Conservation (phyloP, 2,888 invertebrate genomes). For the Eupithecia vulgata region DNA sequence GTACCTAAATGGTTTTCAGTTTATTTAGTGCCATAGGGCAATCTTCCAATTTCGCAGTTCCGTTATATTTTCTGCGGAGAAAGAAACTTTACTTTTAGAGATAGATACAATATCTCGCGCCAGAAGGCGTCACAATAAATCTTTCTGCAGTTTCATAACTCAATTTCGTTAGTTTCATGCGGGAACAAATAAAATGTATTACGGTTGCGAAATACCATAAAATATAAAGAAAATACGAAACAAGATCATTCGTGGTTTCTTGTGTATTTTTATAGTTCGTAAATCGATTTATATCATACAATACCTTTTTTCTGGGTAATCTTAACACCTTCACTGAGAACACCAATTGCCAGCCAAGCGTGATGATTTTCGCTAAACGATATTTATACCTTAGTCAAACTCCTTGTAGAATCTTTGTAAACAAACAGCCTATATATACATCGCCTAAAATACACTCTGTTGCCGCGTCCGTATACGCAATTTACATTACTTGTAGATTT, state of each 20-base stretch:
- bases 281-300: neutral
- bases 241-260: conserved; percentile 1
- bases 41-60: neutral
- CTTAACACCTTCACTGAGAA: no score
- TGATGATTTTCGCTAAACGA: no score
- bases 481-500: no score
- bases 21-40: neutral
- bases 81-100: conserved; percentile 32
- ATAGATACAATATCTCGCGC: conserved; percentile 40
- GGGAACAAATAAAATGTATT: conserved; percentile 58
- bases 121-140: conserved; percentile 65
- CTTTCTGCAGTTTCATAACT: conserved; percentile 64
- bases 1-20: conserved; percentile 7
- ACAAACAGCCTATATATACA: no score
- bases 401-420: no score
- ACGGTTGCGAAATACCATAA: conserved; percentile 26
- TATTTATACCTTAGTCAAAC: no score
- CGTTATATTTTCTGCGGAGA: conserved; percentile 26
- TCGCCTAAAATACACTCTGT: no score
- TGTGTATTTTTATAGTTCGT: neutral
- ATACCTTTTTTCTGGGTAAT: no score
- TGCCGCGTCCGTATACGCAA: no score
- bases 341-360: no score
- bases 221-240: conserved; percentile 5
- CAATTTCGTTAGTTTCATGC: conserved; percentile 59